Base-by-base conservation (phyloP, 2,888 invertebrate species). In the Tetrapedia diversipes region DNA sequence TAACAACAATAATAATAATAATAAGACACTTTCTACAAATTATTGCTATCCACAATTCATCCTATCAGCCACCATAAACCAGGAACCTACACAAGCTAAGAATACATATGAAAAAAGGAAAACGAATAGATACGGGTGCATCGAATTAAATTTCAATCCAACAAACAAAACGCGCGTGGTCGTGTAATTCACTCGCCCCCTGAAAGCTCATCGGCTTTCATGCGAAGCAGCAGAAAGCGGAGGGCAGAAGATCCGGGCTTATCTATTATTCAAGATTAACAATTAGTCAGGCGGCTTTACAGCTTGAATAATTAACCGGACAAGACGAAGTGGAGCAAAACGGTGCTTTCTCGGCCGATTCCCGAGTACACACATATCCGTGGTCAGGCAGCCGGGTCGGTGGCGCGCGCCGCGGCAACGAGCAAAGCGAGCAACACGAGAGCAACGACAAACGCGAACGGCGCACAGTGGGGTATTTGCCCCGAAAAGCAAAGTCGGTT, bases 291-390 rank as follows among this genome's bases (percentile, higher is more conserved):
- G 24, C 63, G 29, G n/a, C 22, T 56, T 49, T 63, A 24, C 63
- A 39, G 45, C 24, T 47, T 75, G 75, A 75, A 77, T 75, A 75
- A 77, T 77, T 77, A 77, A 64, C 77, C 54, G 54, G 64, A 63
- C 69, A 66, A 61, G 69, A 77, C 64, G 69, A 67, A 67, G 67
- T 41, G 60, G 76, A 63, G 67, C 61, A 57, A 63, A 59, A 61
- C 67, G 41, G 49, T 24, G 49, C 63, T 49, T 41, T 19, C 76
- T 32, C 39, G 39, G 68, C 22, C 53, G 67, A 59, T 67, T 53
- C 59, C 37, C 19, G 47, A 41, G 61, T 53, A 19, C 34, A 34
- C 54, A 7, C 7, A 22, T 10, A 19, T 4, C 43, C 7, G 4
- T 14, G 7, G 45, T 19, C 16, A n/a, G 19, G 6, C 41, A n/a